Evolutionary conservation across 1,140 invertebrate genomes (phyloP), one percentile per base, ranked within the genome.

Genomic region (Sinella curviseta): DNA sequence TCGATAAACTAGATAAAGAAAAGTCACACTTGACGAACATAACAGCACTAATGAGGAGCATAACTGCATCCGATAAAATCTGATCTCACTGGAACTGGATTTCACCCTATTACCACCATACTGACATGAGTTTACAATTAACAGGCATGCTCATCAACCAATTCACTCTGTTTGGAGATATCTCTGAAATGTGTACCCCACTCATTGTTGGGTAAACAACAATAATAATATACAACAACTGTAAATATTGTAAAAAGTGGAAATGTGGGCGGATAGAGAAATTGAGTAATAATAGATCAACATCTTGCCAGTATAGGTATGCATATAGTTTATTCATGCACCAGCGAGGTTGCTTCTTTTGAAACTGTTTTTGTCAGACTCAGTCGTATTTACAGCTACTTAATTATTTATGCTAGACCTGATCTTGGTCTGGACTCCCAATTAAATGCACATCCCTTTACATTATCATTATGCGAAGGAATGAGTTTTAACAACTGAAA

Each of bases 331-430:
- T 48, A 48, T 48, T 48, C 39, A 48, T 48, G n/a, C n/a, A n/a
- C n/a, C n/a, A n/a, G n/a, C n/a, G 39, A 17, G 39, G 39, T 48
- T 48, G 39, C 39, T 8, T 17, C 39, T 60, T 60, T 60, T 60
- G 8, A 8, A 48, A 48, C 39, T 48, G 4, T 60, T 60, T 60
- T 60, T n/a, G 12, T 60, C 55, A 60, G 55, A n/a, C 14, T 4
- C 55, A 60, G 4, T 24, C 55, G 39, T 60, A 60, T 60, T 60
- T 60, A 60, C 55, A 60, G 55, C 55, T 60, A 60, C 55, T 8
- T 60, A 14, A 60, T 60, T 60, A 60, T 60, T 60, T 60, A 60
- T 60, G 55, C 55, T 60, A 60, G 55, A 60, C 55, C 55, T 60
- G 55, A 14, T n/a, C 24, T n/a, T n/a, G n/a, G n/a, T n/a, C 55